phyloP scores from a whole-genome alignment of 2,113 vertebrate species.

The Tursiops truncatus region DNA sequence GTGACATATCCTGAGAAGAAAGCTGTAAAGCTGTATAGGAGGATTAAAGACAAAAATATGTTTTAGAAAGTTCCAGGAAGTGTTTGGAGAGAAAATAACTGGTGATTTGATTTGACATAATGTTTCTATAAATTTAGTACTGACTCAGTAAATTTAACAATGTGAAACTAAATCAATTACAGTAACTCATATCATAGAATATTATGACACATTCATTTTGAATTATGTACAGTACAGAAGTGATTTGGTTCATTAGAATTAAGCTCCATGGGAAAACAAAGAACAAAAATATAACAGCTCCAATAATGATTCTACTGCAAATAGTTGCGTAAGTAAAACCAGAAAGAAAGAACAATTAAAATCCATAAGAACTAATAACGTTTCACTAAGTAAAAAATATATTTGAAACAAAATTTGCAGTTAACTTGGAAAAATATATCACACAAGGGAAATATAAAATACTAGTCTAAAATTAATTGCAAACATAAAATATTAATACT shows the following conservation, averaged over 20 bases:
- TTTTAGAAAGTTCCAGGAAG: neutral
- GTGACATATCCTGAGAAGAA: neutral
- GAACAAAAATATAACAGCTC: neutral
- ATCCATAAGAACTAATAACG: neutral
- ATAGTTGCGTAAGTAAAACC: neutral
- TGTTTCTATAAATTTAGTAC: constrained; percentile 19
- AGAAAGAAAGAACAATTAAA: neutral
- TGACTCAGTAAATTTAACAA: constrained; percentile 3
- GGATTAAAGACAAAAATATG: neutral
- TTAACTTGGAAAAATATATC: constrained; percentile 21
- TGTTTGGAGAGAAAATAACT: constrained; percentile 24
- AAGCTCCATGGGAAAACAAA: constrained; percentile 37
- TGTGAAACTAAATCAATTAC: constrained; percentile 25
- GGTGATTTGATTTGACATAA: neutral
- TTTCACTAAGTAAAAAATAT: neutral
- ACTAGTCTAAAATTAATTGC: neutral
- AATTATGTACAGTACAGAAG: constrained; percentile 3
- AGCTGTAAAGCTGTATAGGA: neutral
- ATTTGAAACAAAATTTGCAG: constrained; percentile 24
- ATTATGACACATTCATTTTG: neutral
- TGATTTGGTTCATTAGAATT: constrained; percentile 36
- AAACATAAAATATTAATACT: neutral
- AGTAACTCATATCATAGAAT: neutral
- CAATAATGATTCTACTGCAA: neutral
- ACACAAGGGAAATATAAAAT: neutral